Percentiles rank a stretch among this genome's conserved stretches.
These are phyloP conservation scores for Fulmarus glacialis DNA, from an alignment of 2,113 vertebrate species.

Conservation along the genomic window DNA sequence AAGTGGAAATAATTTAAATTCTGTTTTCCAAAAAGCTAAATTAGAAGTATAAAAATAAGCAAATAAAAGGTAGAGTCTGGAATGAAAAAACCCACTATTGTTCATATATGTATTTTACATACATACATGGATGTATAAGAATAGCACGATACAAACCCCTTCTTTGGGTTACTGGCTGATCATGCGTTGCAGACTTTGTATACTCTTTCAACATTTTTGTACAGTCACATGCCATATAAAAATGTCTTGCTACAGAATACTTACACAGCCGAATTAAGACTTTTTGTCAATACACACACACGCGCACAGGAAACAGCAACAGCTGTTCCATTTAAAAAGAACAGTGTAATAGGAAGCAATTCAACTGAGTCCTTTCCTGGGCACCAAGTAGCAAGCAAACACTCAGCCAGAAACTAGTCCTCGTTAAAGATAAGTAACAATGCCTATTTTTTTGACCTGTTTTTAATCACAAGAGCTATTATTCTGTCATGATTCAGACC, in stretches of 20 bases:
- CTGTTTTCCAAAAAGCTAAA: neutral
- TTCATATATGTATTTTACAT: neutral
- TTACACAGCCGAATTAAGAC: neutral
- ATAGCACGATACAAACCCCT: accelerated
- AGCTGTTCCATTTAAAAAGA: neutral
- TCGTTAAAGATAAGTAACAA: neutral
- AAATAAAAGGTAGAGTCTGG: neutral
- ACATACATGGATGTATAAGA: neutral
- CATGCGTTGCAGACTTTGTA: neutral
- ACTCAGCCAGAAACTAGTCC: neutral
- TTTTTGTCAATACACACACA: neutral
- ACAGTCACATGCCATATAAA: neutral
- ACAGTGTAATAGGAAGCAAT: conserved; percentile 25
- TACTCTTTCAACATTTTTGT: neutral
- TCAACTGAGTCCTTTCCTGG: neutral
- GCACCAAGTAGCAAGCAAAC: neutral
- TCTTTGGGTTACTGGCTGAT: neutral
- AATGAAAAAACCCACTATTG: neutral
- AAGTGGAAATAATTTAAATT: neutral
- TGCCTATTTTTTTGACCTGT: neutral
- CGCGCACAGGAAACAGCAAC: neutral
- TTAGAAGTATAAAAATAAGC: neutral
- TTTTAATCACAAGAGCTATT: neutral
- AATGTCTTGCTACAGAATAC: neutral
- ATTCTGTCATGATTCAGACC: neutral